Base-by-base conservation (phyloP, 1,140 invertebrate species). In the Sinonovacula constricta region DNA sequence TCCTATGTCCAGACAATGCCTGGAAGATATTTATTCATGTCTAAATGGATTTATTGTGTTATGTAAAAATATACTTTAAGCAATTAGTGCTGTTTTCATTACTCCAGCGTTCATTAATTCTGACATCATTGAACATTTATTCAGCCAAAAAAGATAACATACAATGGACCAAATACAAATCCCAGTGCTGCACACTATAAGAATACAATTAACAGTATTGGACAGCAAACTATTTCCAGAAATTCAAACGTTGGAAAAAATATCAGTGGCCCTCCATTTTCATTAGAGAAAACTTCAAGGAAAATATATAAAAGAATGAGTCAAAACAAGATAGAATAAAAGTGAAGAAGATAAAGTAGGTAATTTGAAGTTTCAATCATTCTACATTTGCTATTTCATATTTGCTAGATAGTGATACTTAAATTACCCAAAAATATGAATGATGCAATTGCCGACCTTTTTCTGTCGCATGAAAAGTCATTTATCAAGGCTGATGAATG, bases 91-190 rank as follows among this genome's bases (percentile, higher is more conserved):
- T 26, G n/a, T 22, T 0, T 22, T 12, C 30, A n/a, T 77, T 31
- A 36, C 24, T 31, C 74, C 74, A 36, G 28, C 45, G 22, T 18
- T 51, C 24, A 34, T 77, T 53, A 77, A 79, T 30, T 60, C 74
- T 33, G 76, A 79, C 31, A 15, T 39, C 26, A 45, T 79, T 36
- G 67, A 79, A 51, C 74, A 79, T 30, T 31, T 54, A 15, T 79
- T 79, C 26, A 74, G 45, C 18, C 76, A 79, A 45, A 51, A 72
- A 30, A 34, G 76, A 36, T 36, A 0, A 30, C 39, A 3, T 57
- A 70, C 45, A 5, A 77, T 69, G 74, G 74, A 15, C 12, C 30
- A 22, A 65, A 65, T 18, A 53, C 74, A 22, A 77, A 77, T 53
- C 74, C 74, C 14, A 70, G 24, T 24, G 72, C 26, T 33, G n/a